Evolutionary conservation across 2,888 invertebrate species (phyloP), one percentile per base, ranked within the genome.

Genomic region (Drosophila antonietae): DNA sequence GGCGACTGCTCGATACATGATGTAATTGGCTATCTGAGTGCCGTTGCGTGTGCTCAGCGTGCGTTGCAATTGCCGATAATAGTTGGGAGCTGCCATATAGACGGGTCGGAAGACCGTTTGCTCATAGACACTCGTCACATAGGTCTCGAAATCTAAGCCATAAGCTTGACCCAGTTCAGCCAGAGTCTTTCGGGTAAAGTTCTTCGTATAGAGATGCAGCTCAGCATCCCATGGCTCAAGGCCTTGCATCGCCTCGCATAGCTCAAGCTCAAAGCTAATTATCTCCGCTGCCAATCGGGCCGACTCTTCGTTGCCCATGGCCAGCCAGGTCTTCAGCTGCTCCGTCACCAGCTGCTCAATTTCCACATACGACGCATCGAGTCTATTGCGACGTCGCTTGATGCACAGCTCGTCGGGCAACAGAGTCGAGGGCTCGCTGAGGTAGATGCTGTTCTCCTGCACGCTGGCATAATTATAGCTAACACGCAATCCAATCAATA

Each of bases 1-100:
- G 15, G 88, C 73, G 3, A 91, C 39, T 0, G 91, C 91, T 10
- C 91, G 83, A 51, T 91, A 92, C 92, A 92, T 92, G 1, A 92
- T 84, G 28, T 92, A 92, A 68, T 92, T 92, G 12, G 92, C 92
- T 9, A 92, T 69, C 8, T 81, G 76, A 6, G 80, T 88, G 15
- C 73, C 73, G 35, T 91, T 84, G 31, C 83, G 82, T 1, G 78
- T 68, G 4, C 68, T 66, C 23, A 90, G 56, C 2, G 84, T 81
- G 20, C 86, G 89, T 28, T 90, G 73, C 10, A 92, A 68, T 37
- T 92, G 89, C 1, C 62, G 65, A 44, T 87, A 92, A 56, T 92
- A 92, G 3, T 75, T 66, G 5, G 89, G 90, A 1, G 89, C 76
- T 3, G 81, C 84, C 90, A 92, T 84, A 35, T 87, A 91, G 0